Percentiles rank a stretch among this genome's conserved stretches.
Conservation (phyloP, 2,888 invertebrate species). For the Scrobipalpa costella region DNA sequence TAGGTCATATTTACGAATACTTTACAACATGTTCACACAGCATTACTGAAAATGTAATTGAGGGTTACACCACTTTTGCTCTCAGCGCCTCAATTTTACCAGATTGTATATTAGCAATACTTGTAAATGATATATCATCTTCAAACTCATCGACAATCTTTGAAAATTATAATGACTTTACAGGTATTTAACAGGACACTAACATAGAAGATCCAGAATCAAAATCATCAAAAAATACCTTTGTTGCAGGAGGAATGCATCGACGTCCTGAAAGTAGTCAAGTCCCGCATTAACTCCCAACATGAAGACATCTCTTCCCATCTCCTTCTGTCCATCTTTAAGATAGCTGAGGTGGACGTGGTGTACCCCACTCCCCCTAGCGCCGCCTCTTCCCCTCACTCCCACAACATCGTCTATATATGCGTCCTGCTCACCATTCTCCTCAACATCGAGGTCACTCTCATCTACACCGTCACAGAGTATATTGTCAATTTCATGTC, state of each 20-base stretch:
- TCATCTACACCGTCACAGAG: slow-evolving; percentile 43
- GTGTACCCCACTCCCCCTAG: slow-evolving; percentile 86
- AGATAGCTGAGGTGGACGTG: slow-evolving; percentile 95
- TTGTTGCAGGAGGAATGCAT: slow-evolving; percentile 90
- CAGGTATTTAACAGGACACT: not conserved
- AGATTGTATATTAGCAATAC: too few species aligned
- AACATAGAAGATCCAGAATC: not conserved
- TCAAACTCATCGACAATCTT: too few species aligned
- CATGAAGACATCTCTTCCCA: slow-evolving; percentile 93
- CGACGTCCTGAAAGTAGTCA: slow-evolving; percentile 89
- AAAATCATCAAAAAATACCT: not conserved
- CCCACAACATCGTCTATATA: slow-evolving; percentile 55
- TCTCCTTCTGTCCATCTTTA: slow-evolving; percentile 93
- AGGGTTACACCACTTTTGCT: too few species aligned
- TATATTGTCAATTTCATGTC: slow-evolving; percentile 65
- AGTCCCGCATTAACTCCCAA: slow-evolving; percentile 91
- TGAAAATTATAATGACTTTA: too few species aligned
- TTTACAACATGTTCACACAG: too few species aligned
- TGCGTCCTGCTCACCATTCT: slow-evolving; percentile 58
- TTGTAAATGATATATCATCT: too few species aligned
- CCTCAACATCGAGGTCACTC: slow-evolving; percentile 50
- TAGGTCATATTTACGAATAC: too few species aligned
- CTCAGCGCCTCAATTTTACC: too few species aligned
- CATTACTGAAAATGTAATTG: too few species aligned
- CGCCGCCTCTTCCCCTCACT: slow-evolving; percentile 64